Evolutionary conservation across 2,797 vertebrate genomes (phyloP), one percentile per base, ranked within the genome.

Genomic region (Vultur gryphus): DNA sequence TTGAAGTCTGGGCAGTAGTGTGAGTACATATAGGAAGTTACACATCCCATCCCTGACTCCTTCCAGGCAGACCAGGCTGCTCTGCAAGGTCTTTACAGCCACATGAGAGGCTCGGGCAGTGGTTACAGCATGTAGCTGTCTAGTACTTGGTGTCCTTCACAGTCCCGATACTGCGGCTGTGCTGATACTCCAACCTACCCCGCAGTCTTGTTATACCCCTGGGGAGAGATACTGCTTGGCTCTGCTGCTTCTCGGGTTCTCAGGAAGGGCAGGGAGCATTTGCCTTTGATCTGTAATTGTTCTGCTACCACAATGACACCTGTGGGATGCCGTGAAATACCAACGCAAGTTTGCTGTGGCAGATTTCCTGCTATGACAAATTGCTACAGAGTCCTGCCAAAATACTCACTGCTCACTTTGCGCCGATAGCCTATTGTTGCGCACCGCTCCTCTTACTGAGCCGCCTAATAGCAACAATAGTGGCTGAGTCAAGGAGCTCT

Each of bases 161-260:
- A 21, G 3, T 35, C 46, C 62, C 3, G 2, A 4, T 20, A 51
- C 51, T 54, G 46, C 25, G 24, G 41, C 55, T 0, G 0, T 35
- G 24, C 54, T 54, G 58, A 46, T n/a, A 31, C 29, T 61, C 65
- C 64, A 49, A 0, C 41, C 44, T 57, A 9, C 71, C 41, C 2
- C 3, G 1, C 0, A 0, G 12, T 23, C 52, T 48, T 11, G 0
- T 35, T 39, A 5, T 6, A 43, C 13, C 8, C 46, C 35, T 1
- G 9, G 25, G 12, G 39, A 11, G 23, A 79, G 55, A 21, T 2
- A 13, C 28, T 69, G 20, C 61, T 71, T 33, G 52, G 25, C 41
- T 91, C 29, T 73, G 41, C 41, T 80, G 78, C 52, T 33, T 78
- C 76, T 37, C 2, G 0, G 29, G 54, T 15, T 81, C 90, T 93